Evolutionary conservation across 1,140 invertebrate genomes (phyloP).

Genomic region (Aphis craccivora): DNA sequence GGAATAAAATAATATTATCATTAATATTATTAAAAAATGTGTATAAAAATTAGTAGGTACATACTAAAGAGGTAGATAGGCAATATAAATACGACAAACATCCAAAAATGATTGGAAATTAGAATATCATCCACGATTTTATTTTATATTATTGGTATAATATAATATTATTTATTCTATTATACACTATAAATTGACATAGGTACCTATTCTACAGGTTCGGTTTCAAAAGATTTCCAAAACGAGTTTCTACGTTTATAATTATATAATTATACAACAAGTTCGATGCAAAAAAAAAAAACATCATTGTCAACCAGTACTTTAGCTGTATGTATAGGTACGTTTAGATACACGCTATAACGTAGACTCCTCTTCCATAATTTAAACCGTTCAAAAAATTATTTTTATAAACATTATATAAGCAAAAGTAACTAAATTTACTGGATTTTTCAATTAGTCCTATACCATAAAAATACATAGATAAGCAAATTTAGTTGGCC

Average conservation of each 20-base stretch:
- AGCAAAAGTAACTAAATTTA: not conserved
- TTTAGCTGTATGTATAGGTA: too few species aligned
- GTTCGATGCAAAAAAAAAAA: not conserved
- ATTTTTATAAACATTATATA: not conserved
- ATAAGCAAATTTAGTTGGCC: not conserved
- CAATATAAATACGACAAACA: too few species aligned
- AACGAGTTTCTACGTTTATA: not conserved
- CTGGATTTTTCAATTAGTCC: not conserved
- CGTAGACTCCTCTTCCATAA: not conserved
- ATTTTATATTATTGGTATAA: not conserved
- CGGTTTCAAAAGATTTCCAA: not conserved
- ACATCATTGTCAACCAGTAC: not conserved
- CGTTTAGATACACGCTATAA: not conserved
- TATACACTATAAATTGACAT: not conserved
- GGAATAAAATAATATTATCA: too few species aligned
- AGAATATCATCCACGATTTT: not conserved
- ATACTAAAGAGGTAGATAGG: too few species aligned
- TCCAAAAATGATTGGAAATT: too few species aligned
- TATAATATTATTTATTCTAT: constrained; percentile 6
- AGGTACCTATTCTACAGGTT: not conserved
- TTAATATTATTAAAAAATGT: too few species aligned
- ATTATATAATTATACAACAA: not conserved
- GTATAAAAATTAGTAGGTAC: too few species aligned
- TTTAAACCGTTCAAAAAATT: not conserved
- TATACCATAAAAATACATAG: not conserved